Conservation (phyloP, 2,113 vertebrate species). For the Protomyctophum bolini region DNA sequence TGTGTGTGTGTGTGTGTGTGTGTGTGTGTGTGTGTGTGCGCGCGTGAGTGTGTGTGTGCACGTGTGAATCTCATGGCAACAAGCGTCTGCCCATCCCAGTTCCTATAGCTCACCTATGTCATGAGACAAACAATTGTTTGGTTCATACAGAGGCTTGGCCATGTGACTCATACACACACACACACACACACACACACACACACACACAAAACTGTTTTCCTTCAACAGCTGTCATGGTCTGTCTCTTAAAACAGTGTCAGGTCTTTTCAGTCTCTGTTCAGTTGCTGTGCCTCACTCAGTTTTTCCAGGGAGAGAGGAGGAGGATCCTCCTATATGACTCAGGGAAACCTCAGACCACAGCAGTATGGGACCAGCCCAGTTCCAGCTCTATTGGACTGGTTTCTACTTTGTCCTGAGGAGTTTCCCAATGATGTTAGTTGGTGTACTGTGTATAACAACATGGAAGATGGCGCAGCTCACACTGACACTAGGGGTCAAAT, state of each 20-base stretch:
- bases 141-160: background rate
- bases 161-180: constrained; percentile 33
- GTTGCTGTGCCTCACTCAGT: constrained; percentile 37
- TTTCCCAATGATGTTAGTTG: too few relatives aligned
- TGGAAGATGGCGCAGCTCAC: too few relatives aligned
- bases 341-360: constrained; percentile 55
- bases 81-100: too few relatives aligned
- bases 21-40: too few relatives aligned
- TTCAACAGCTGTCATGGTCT: background rate
- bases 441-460: too few relatives aligned
- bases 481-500: too few relatives aligned
- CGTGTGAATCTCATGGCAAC: too few relatives aligned
- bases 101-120: too few relatives aligned
- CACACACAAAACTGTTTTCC: constrained; percentile 22
- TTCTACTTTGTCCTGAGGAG: background rate
- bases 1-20: too few relatives aligned
- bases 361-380: too few relatives aligned
- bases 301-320: constrained; percentile 54
- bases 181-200: too few relatives aligned
- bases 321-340: constrained; percentile 47
- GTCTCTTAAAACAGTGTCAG: constrained; percentile 25
- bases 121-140: background rate
- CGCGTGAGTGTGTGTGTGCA: too few relatives aligned
- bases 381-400: background rate
- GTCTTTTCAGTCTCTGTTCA: constrained; percentile 21